phyloP scores from a whole-genome alignment of 2,888 invertebrate genomes.

The Gnatocerus cornutus region DNA sequence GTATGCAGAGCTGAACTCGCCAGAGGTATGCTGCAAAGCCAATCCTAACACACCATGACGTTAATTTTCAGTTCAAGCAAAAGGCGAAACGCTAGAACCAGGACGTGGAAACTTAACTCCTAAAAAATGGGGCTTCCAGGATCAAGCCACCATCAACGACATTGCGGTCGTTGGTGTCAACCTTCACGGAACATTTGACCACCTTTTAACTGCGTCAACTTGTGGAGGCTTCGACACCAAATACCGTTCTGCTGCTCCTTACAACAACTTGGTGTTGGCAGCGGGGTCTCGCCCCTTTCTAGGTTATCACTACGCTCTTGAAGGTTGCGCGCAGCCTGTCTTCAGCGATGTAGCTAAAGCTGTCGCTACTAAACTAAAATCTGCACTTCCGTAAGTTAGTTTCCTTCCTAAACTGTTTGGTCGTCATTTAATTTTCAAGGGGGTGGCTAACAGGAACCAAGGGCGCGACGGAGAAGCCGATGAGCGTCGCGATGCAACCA shows the following conservation, averaged over 20 bases:
- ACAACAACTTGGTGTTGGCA: conserved; percentile 83
- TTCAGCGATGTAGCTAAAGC: conserved; percentile 94
- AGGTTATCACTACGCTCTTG: conserved; percentile 92
- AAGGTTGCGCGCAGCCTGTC: conserved; percentile 87
- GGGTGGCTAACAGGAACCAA: conserved; percentile 74
- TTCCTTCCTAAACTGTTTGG: too few relatives aligned
- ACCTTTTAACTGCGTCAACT: conserved; percentile 86
- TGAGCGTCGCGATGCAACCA: conserved; percentile 73
- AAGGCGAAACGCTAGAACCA: conserved; percentile 75
- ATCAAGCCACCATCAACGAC: conserved; percentile 84
- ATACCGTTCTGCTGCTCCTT: conserved; percentile 83
- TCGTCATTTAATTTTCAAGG: too few relatives aligned
- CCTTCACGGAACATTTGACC: conserved; percentile 87
- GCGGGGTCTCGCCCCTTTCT: conserved; percentile 89
- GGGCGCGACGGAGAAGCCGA: conserved; percentile 69
- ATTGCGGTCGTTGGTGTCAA: conserved; percentile 84
- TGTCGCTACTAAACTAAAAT: conserved; percentile 90
- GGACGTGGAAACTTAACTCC: conserved; percentile 80
- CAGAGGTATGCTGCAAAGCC: conserved; percentile 74
- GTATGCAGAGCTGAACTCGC: conserved; percentile 86
- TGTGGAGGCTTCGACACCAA: conserved; percentile 83
- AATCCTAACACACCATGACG: not conserved
- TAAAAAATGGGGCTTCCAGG: conserved; percentile 91
- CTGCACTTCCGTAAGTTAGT: conserved; percentile 81
- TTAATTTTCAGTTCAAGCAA: conserved; percentile 77